Percentiles rank a stretch among this genome's conserved stretches.
phyloP scores from a whole-genome alignment of 2,888 invertebrate species.

The Ischnura elegans region DNA sequence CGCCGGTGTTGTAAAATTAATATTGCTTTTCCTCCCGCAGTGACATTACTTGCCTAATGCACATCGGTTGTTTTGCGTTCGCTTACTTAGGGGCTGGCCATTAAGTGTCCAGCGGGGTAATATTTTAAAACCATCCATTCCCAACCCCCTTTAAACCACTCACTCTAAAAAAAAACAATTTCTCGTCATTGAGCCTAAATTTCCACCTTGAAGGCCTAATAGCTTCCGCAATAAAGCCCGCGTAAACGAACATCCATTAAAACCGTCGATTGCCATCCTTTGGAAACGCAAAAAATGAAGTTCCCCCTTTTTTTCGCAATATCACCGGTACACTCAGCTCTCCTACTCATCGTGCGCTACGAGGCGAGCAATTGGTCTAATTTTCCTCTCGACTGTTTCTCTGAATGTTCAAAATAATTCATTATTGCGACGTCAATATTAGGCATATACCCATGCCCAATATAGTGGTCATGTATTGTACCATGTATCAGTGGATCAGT shows the following conservation, averaged over 20 bases:
- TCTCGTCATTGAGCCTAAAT: neutral
- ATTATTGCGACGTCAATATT: too few relatives aligned
- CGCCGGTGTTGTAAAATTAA: constrained; percentile 8
- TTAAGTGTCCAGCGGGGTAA: constrained; percentile 17
- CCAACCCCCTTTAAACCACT: neutral
- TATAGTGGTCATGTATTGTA: too few relatives aligned
- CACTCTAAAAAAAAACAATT: constrained; percentile 8
- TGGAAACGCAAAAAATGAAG: neutral
- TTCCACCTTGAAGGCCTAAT: constrained; percentile 23
- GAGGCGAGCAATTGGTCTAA: neutral
- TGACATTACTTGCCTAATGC: constrained; percentile 6
- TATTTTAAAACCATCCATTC: constrained; percentile 8
- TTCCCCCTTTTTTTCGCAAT: neutral
- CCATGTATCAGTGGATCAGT: too few relatives aligned
- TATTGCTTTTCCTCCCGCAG: neutral
- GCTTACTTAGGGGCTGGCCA: neutral
- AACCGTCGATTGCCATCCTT: constrained; percentile 10
- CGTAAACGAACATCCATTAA: constrained; percentile 27
- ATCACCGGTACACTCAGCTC: neutral
- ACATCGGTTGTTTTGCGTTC: constrained; percentile 25
- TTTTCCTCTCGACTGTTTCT: neutral
- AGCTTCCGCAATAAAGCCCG: constrained; percentile 1
- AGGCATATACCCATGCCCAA: too few relatives aligned
- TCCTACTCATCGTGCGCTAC: neutral
- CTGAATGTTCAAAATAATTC: too few relatives aligned